These are phyloP conservation scores for Salticus scenicus DNA, from an alignment of 2,888 invertebrate species.

Conservation along the genomic window DNA sequence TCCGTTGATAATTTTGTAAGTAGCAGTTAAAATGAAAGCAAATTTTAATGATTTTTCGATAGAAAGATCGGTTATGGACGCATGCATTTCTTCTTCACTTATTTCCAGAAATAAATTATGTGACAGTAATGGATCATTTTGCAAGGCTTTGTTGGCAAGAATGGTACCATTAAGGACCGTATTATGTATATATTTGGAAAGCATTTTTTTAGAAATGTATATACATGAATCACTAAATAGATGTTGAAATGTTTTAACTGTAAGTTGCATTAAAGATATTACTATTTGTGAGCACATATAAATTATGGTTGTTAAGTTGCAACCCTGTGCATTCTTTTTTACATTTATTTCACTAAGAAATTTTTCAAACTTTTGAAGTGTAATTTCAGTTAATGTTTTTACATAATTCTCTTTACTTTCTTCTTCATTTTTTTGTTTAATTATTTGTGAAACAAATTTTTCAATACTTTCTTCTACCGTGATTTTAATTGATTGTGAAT, in stretches of 20 bases:
- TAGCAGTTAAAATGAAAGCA: constrained; percentile 17
- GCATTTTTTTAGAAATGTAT: background rate
- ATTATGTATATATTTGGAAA: background rate
- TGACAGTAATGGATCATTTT: constrained; percentile 36
- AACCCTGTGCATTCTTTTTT: background rate
- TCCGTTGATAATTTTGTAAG: constrained; percentile 31
- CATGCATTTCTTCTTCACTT: background rate
- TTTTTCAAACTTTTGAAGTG: background rate
- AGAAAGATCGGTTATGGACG: background rate
- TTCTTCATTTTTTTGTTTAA: background rate
- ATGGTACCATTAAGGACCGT: constrained; percentile 15
- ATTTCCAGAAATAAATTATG: constrained; percentile 7
- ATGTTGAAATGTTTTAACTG: background rate
- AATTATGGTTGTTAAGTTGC: background rate
- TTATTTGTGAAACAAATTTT: background rate
- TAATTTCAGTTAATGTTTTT: background rate
- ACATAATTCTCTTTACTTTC: background rate
- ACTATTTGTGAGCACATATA: background rate
- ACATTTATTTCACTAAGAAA: background rate
- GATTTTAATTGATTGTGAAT: too few species aligned
- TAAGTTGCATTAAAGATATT: background rate
- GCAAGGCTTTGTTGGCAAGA: constrained; percentile 28
- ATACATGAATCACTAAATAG: background rate
- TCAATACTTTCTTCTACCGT: background rate
- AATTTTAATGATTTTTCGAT: constrained; percentile 25